Conservation (phyloP, 2,797 vertebrate species). For the Picus viridis region DNA sequence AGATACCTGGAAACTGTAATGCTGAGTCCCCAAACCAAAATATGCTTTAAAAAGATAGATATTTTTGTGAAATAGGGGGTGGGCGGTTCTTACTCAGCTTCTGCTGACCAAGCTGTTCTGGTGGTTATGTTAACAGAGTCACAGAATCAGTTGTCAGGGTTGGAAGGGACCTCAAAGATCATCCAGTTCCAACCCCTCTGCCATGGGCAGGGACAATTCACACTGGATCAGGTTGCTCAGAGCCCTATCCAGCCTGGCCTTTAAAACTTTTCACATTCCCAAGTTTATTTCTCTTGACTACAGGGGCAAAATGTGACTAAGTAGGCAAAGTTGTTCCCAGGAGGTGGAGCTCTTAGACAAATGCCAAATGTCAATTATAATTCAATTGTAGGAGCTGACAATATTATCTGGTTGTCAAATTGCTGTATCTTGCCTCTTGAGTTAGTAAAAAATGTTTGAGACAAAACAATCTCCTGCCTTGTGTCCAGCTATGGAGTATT, state of each 20-base stretch:
- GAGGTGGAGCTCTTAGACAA: slow-evolving; percentile 4
- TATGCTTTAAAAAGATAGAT: background rate
- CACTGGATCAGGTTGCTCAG: too few relatives aligned
- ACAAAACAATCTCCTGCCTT: background rate
- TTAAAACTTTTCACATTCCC: background rate
- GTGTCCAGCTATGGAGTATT: background rate
- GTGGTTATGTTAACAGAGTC: background rate
- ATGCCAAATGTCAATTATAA: slow-evolving; percentile 9
- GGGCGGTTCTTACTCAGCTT: background rate
- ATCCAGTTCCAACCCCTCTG: too few relatives aligned
- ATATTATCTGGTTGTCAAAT: background rate
- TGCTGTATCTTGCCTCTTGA: background rate
- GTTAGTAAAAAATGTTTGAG: background rate
- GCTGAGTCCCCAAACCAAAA: background rate
- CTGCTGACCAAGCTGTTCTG: background rate
- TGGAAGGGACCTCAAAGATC: too few relatives aligned
- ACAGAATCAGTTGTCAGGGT: too few relatives aligned
- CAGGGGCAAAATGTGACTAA: background rate
- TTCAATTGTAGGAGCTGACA: slow-evolving; percentile 13
- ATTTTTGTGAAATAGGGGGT: background rate
- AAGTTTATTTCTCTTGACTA: background rate
- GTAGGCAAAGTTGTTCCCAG: background rate
- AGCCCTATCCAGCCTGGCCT: too few relatives aligned
- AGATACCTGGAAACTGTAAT: background rate
- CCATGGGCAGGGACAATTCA: too few relatives aligned